Evolutionary conservation across 2,113 vertebrate species (phyloP), one percentile per base, ranked within the genome.

Genomic region (Hirundichthys speculiger): DNA sequence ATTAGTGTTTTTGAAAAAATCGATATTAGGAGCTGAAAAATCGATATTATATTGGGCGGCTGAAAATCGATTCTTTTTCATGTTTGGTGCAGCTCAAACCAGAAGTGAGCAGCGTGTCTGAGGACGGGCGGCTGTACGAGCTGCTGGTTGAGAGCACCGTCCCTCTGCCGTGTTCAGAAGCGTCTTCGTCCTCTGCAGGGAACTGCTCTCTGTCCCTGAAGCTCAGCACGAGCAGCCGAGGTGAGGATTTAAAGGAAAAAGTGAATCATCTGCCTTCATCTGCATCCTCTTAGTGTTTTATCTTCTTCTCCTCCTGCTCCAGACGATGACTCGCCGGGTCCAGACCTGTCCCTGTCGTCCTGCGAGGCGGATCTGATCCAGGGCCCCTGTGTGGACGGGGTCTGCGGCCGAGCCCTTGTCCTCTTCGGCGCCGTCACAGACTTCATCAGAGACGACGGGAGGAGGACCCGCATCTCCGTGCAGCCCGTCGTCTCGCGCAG

Each of bases 321-420:
- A 93, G 92, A 73, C 16, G 80, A 86, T 12, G 67, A 39, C 15
- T 67, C 77, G 0, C 50, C 84, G 55, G 92, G 90, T 39, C 85
- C 93, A 69, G 95, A 96, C 77, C 69, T 96, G 89, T 92, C 86
- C 8, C 86, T 98, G 68, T 97, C 96, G 57, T 94, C 94, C 56
- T 98, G 96, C 63, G 89, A 64, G 0, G 91, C 94, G 90, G 90
- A 93, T 59, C 91, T 99, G 71, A 61, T 75, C 50, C 89, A 58
- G 69, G 62, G 53, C 6, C 21, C 86, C 38, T 97, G 96, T 77
- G 68, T 19, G 1, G 83, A 88, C 0, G 90, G 93, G 42, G 84
- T 90, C 10, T 98, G 95, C 24, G 87, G 94, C 66, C 82, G 45
- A 9, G 86, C 92, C 38, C 25, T 79, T 39, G 73, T 95, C 69